Conservation (phyloP, 2,888 invertebrate species). For the Antitype chi region DNA sequence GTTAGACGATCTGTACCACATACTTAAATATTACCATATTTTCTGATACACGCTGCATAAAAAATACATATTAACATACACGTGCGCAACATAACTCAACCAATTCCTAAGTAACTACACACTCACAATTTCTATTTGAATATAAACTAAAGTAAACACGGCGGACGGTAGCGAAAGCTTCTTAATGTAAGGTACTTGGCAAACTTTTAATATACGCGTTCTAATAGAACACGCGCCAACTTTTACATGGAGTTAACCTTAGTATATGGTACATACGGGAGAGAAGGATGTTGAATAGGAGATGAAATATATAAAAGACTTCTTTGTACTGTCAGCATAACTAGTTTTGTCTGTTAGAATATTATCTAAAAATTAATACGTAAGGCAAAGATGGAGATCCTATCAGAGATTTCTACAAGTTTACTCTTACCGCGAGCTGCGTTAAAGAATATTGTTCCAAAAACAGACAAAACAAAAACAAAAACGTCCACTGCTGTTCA, state of each 20-base stretch:
- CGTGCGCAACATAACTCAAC: not conserved
- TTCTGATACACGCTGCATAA: too few species aligned
- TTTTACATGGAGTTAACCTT: slow-evolving; percentile 61
- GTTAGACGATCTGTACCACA: too few species aligned
- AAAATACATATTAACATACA: not conserved
- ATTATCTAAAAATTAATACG: too few species aligned
- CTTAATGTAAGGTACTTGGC: slow-evolving; percentile 81
- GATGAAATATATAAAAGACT: not conserved
- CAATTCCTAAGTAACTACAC: slow-evolving; percentile 24
- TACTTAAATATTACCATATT: too few species aligned
- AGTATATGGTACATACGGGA: slow-evolving; percentile 42
- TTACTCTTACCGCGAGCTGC: too few species aligned
- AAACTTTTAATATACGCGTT: slow-evolving; percentile 83
- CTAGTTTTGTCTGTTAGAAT: too few species aligned
- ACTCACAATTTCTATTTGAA: slow-evolving; percentile 45
- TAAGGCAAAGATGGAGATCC: too few species aligned
- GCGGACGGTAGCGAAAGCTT: slow-evolving; percentile 67
- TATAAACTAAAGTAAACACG: slow-evolving; percentile 46
- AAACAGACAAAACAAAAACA: too few species aligned
- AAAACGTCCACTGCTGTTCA: too few species aligned
- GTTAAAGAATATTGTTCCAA: too few species aligned
- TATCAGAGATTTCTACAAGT: too few species aligned
- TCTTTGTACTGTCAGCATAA: not conserved
- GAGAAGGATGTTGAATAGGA: not conserved
- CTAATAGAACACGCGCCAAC: slow-evolving; percentile 79